Percentiles rank a stretch among this genome's conserved stretches.
These are phyloP conservation scores for Glaucomys volans DNA, from an alignment of 2,113 vertebrate genomes.

Conservation along the genomic window DNA sequence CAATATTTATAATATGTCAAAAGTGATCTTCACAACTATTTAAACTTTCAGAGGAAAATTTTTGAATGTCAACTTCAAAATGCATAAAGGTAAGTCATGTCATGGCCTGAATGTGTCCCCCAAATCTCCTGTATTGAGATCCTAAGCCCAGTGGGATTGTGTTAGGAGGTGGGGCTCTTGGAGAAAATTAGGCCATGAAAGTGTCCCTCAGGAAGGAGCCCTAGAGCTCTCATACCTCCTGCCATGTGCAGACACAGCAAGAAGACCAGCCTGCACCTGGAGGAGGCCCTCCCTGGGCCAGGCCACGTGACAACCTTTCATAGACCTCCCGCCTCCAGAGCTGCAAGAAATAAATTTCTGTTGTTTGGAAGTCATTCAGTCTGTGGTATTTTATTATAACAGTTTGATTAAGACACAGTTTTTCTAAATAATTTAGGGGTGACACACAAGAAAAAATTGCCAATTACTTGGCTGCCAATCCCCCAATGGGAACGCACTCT, in stretches of 20 bases:
- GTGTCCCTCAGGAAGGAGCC: not conserved
- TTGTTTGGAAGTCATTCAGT: not conserved
- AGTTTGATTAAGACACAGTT: not conserved
- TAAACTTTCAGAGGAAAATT: not conserved
- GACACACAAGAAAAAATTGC: too few species aligned
- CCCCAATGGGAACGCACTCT: accelerated
- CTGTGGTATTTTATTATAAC: not conserved
- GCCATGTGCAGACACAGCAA: not conserved
- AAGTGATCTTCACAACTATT: not conserved
- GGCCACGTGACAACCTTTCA: too few species aligned
- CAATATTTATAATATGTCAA: not conserved
- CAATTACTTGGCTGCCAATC: accelerated
- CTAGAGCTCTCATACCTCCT: not conserved
- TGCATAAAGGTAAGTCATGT: not conserved
- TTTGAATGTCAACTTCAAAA: not conserved
- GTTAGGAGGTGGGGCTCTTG: not conserved
- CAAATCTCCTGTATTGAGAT: too few species aligned
- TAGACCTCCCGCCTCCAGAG: not conserved
- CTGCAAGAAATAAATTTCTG: not conserved
- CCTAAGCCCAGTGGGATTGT: not conserved
- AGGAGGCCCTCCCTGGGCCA: too few species aligned
- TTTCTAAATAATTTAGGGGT: not conserved
- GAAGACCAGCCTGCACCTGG: not conserved
- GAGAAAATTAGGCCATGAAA: not conserved
- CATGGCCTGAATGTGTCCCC: not conserved